Percentiles rank a stretch among this genome's conserved stretches.
These are phyloP conservation scores for Aphodius granarius DNA, from an alignment of 2,888 invertebrate genomes.

Conservation along the genomic window DNA sequence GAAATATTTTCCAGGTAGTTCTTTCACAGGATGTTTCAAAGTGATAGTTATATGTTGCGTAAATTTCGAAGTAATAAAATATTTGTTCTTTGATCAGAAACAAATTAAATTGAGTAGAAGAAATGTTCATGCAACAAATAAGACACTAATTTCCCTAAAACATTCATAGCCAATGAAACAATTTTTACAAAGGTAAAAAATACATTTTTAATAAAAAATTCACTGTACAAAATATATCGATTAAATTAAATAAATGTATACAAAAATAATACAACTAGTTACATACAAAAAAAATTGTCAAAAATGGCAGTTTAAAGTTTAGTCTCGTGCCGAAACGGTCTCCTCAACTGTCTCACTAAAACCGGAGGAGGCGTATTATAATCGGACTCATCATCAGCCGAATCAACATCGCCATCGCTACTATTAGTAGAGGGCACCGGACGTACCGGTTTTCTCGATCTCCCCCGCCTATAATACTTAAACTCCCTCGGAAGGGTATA, in stretches of 20 bases:
- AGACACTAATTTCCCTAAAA: not conserved
- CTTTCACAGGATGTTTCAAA: too few relatives aligned
- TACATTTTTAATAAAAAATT: not conserved
- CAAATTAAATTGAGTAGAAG: too few relatives aligned
- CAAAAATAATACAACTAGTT: conserved; percentile 17
- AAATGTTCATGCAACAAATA: too few relatives aligned
- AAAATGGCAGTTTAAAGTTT: conserved; percentile 45
- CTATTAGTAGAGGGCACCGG: conserved; percentile 82
- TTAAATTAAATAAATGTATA: conserved; percentile 13
- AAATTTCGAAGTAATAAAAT: too few relatives aligned
- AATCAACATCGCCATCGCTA: conserved; percentile 86
- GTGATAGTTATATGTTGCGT: too few relatives aligned
- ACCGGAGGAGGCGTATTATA: conserved; percentile 50
- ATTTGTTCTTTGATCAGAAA: too few relatives aligned
- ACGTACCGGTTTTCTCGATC: conserved; percentile 63
- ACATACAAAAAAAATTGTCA: conserved; percentile 5
- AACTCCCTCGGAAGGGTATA: conserved; percentile 85
- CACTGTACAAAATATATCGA: conserved; percentile 12
- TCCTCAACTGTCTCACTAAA: conserved; percentile 49
- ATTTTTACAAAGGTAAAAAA: not conserved
- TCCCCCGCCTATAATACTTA: conserved; percentile 71
- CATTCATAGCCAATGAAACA: not conserved
- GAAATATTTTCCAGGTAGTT: too few relatives aligned
- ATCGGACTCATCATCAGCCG: conserved; percentile 65
- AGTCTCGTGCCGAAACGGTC: conserved; percentile 63